A percentile compares a stretch with the other conserved stretches of the same genome.
Evolutionary conservation across 2,113 vertebrate species (phyloP).

Genomic region (Neomonachus schauinslandi): DNA sequence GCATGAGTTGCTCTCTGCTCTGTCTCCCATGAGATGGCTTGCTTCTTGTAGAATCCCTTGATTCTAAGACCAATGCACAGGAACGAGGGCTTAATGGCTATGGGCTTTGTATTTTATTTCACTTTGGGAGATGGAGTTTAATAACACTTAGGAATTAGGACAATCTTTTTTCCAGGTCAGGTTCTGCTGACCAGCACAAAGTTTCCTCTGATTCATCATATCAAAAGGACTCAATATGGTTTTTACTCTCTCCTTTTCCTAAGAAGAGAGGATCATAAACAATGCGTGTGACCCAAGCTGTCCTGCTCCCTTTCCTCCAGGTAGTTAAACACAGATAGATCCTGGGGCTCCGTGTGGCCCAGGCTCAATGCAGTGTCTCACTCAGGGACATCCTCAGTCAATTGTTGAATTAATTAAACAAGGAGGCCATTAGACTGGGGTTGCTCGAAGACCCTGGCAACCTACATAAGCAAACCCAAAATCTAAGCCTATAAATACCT

Average conservation of each 20-base stretch:
- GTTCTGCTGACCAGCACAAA: conserved; percentile 57
- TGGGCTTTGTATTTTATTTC: background rate
- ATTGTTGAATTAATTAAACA: background rate
- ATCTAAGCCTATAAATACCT: background rate
- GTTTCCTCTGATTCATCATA: conserved; percentile 62
- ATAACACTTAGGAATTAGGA: conserved; percentile 65
- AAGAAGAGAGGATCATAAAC: background rate
- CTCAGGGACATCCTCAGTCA: background rate
- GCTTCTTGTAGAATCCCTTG: background rate
- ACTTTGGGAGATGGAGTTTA: conserved; percentile 60
- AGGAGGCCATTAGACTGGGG: background rate
- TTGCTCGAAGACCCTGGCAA: background rate
- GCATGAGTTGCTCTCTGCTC: rapidly evolving
- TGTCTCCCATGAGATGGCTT: background rate
- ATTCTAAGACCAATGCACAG: conserved; percentile 16
- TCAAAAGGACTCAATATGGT: background rate
- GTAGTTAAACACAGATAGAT: background rate
- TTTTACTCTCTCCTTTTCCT: background rate
- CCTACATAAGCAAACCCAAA: background rate
- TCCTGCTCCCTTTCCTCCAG: background rate
- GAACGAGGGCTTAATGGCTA: background rate
- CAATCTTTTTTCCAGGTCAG: conserved; percentile 41
- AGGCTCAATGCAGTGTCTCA: background rate
- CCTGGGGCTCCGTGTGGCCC: background rate
- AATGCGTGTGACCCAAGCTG: background rate